A percentile compares a stretch with the other conserved stretches of the same genome.
Conservation (phyloP, 92 coral and sea anemone species). For the Epizoanthus ramosus region DNA sequence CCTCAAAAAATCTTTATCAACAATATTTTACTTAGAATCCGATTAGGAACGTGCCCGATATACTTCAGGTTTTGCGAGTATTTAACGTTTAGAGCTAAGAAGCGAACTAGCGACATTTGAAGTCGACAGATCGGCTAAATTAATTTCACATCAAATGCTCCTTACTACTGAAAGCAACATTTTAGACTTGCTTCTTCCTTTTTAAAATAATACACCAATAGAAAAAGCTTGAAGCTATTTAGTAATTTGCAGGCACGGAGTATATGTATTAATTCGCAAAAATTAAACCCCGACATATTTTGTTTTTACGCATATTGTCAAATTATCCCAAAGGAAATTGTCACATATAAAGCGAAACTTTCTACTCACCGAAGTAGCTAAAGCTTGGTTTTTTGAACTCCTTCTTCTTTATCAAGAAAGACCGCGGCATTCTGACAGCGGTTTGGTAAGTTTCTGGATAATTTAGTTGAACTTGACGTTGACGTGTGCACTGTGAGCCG, state of each 20-base stretch:
- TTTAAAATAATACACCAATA: neutral
- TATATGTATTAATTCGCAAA: neutral
- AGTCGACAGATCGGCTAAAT: neutral
- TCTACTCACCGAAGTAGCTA: slow-evolving; percentile 86
- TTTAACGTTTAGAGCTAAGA: no score
- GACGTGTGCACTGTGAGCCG: neutral
- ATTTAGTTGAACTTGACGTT: neutral
- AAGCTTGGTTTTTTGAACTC: slow-evolving; percentile 88
- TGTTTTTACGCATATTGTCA: neutral
- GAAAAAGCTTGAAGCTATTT: neutral
- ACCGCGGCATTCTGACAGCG: slow-evolving; percentile 87
- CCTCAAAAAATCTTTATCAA: neutral
- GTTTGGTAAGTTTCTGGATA: neutral
- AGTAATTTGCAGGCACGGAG: no score
- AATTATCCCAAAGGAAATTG: neutral
- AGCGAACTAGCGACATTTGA: no score
- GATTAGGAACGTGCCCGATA: neutral
- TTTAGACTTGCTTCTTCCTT: neutral
- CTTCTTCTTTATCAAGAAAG: slow-evolving; percentile 95
- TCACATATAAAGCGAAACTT: neutral
- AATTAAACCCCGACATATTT: neutral
- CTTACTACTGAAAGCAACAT: neutral
- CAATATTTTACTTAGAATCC: neutral
- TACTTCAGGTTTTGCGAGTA: neutral
- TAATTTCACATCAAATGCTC: neutral